Evolutionary conservation across 2,797 vertebrate species (phyloP), one percentile per base, ranked within the genome.

Genomic region (Sciaenops ocellatus): DNA sequence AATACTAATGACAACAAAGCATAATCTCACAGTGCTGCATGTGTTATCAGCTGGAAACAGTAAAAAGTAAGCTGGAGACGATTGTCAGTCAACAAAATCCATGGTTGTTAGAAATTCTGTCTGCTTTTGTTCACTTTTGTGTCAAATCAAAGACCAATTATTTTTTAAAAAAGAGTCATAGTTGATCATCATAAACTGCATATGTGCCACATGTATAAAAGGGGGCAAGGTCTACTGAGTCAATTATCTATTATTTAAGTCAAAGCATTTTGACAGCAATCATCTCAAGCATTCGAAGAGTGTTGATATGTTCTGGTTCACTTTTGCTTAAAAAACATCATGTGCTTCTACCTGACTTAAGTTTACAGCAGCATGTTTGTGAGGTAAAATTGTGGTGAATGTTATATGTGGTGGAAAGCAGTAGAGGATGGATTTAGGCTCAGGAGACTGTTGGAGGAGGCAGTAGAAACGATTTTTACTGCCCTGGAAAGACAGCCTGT

Each of bases 361-460:
- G 41, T 26, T 30, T 34, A 34, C 17, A 38, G 50, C 56, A 38
- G n/a, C 18, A 47, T 67, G 30, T 26, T 41, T 28, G 8, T 52
- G 17, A 18, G 22, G 20, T 28, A 4, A 30, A 28, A 56, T 3
- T 26, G 11, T 2, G 8, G 55, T 62, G n/a, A 76, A 20, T 24
- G 41, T 22, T 73, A 12, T n/a, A 12, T 30, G 41, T 12, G 55
- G 16, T 46, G 6, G 41, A 12, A 38, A 55, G 50, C 48, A 62
- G 41, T 57, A 42, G 0, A 6, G n/a, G 26, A 24, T 41, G 47
- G 16, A 59, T 56, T 12, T 12, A 12, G 60, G 17, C 81, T 62
- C 59, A 18, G 48, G 73, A 78, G 57, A 47, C 34, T 61, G 51
- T 55, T 64, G 67, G 34, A 51, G 57, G 47, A 56, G 38, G 50